Percentiles rank a stretch among this genome's conserved stretches.
Conservation (phyloP, 1,140 invertebrate species). For the Aphidius gifuensis region DNA sequence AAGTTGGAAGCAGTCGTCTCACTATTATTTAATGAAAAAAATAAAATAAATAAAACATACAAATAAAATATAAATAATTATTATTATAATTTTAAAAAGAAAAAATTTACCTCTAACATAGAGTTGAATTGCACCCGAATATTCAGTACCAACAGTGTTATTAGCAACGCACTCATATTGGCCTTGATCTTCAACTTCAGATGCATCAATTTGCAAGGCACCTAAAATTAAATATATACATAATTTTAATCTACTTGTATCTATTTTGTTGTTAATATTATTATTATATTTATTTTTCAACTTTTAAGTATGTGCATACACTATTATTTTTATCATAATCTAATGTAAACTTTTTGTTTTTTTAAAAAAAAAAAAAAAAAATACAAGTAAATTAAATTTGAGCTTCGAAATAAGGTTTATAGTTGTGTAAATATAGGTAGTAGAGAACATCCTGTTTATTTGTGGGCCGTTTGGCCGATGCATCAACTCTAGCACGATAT, state of each 20-base stretch:
- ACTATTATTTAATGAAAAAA: conserved; percentile 61
- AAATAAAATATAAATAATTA: background rate
- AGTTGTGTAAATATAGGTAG: too few species aligned
- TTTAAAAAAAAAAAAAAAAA: too few species aligned
- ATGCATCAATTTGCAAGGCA: conserved; percentile 86
- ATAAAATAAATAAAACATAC: background rate
- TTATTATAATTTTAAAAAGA: conserved; percentile 1
- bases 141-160: conserved; percentile 86
- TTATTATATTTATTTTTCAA: too few species aligned
- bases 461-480: conserved; percentile 17
- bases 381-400: too few species aligned
- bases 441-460: too few species aligned
- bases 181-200: conserved; percentile 85
- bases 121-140: conserved; percentile 84
- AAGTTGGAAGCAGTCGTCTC: conserved; percentile 88
- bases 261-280: background rate
- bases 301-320: background rate
- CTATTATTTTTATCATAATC: background rate
- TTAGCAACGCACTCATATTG: conserved; percentile 93
- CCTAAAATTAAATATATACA: conserved; percentile 61
- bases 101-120: conserved; percentile 85
- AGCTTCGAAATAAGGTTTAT: too few species aligned
- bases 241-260: conserved; percentile 7
- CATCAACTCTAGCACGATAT: conserved; percentile 22
- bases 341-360: too few species aligned